Evolutionary conservation across 2,113 vertebrate species (phyloP).

Genomic region (Rhinoderma darwinii): DNA sequence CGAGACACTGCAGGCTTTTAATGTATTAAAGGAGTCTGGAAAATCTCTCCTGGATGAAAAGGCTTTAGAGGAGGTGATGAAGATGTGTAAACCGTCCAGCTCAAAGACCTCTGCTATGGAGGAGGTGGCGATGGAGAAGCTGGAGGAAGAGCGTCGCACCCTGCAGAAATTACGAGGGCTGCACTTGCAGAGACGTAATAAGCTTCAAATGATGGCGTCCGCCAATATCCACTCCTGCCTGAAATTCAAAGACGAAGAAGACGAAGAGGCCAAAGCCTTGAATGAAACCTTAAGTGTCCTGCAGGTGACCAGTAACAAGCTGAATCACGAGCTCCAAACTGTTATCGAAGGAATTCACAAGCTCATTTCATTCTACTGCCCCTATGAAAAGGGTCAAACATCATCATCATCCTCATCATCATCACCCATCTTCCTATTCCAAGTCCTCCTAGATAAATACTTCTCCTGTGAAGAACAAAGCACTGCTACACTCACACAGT

Average conservation of each 20-base stretch:
- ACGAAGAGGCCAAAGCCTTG: conserved; percentile 64
- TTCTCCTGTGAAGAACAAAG: conserved; percentile 83
- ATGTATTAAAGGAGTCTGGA: conserved; percentile 71
- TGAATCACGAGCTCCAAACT: conserved; percentile 74
- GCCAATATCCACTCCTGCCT: conserved; percentile 69
- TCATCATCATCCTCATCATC: neutral
- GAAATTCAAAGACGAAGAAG: conserved; percentile 67
- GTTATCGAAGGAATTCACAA: conserved; percentile 72
- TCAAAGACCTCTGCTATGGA: conserved; percentile 59
- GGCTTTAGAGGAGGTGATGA: conserved; percentile 81
- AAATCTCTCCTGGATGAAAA: conserved; percentile 81
- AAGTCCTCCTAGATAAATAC: conserved; percentile 80
- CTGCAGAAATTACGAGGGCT: conserved; percentile 79
- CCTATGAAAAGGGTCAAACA: conserved; percentile 57
- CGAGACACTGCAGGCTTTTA: conserved; percentile 79
- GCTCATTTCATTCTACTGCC: conserved; percentile 73
- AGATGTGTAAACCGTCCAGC: conserved; percentile 70
- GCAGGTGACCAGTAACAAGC: conserved; percentile 70
- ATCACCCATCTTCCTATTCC: conserved; percentile 76
- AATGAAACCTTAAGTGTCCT: conserved; percentile 72
- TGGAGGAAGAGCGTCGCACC: conserved; percentile 79
- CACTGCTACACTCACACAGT: conserved; percentile 78
- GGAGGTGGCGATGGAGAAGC: conserved; percentile 68
- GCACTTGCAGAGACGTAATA: conserved; percentile 77
- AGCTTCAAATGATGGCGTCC: conserved; percentile 76